Evolutionary conservation across 2,113 vertebrate species (phyloP).

Genomic region (Neofelis nebulosa): DNA sequence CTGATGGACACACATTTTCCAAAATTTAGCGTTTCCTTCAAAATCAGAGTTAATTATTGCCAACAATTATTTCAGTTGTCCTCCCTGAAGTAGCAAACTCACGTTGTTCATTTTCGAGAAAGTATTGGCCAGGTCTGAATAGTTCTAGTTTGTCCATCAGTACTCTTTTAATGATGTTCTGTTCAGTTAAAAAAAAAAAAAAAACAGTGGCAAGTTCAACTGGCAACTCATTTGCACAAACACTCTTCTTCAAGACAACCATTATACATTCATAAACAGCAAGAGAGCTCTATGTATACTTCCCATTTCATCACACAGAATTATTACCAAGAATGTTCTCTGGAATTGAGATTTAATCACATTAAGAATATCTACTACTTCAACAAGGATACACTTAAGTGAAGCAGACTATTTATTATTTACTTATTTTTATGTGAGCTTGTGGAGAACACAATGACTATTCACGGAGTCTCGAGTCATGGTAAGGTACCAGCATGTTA

Average conservation of each 20-base stretch:
- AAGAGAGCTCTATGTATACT: background rate
- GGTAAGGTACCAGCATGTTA: too few species aligned
- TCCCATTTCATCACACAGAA: background rate
- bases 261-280: background rate
- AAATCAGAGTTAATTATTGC: conserved; percentile 1
- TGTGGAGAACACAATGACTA: background rate
- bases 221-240: background rate
- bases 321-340: background rate
- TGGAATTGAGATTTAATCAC: background rate
- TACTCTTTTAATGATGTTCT: background rate
- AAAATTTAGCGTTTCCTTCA: background rate
- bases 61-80: background rate
- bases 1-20: background rate
- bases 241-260: background rate
- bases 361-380: background rate
- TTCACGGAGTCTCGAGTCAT: accelerated
- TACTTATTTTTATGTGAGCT: background rate
- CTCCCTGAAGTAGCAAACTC: background rate
- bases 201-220: background rate
- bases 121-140: background rate
- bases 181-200: background rate
- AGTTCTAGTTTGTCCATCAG: background rate
- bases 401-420: background rate
- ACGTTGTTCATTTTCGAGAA: background rate
- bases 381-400: background rate